Conservation (phyloP, 2,888 invertebrate species). For the Ectobius pallidus region DNA sequence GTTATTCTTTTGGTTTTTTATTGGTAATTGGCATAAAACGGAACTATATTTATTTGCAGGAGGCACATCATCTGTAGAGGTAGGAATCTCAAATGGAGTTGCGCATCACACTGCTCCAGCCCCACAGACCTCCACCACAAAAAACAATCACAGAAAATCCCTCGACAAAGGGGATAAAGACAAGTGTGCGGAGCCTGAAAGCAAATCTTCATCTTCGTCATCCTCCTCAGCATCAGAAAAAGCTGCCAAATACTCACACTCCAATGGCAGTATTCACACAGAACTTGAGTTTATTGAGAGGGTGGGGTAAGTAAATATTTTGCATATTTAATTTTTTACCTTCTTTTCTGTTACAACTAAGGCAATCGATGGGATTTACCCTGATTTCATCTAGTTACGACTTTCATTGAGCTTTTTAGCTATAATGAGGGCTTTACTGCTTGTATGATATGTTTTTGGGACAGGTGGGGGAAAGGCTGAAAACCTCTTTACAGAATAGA, state of each 20-base stretch:
- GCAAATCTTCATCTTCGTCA: conserved; percentile 45
- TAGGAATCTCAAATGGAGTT: conserved; percentile 38
- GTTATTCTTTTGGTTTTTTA: too few species aligned
- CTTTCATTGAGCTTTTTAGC: too few species aligned
- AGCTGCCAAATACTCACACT: conserved; percentile 55
- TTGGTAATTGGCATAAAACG: too few species aligned
- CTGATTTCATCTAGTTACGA: too few species aligned
- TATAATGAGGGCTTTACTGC: too few species aligned
- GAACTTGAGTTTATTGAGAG: conserved; percentile 60
- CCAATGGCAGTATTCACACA: conserved; percentile 55
- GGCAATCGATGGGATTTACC: too few species aligned
- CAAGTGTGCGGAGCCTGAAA: conserved; percentile 32
- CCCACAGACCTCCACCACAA: conserved; percentile 46
- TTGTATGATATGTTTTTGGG: too few species aligned
- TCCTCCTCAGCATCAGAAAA: too few species aligned
- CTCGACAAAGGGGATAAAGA: conserved; percentile 56
- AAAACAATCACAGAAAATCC: conserved; percentile 63
- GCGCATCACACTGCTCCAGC: conserved; percentile 25
- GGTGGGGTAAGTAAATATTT: conserved; percentile 52
- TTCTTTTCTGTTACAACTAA: too few species aligned
- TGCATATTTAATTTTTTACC: not conserved
- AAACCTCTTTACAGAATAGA: too few species aligned
- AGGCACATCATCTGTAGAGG: conserved; percentile 28
- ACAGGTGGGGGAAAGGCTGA: too few species aligned
- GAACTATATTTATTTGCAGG: conserved; percentile 16